Evolutionary conservation across 2,797 vertebrate genomes (phyloP).

Genomic region (Australoheros facetus): DNA sequence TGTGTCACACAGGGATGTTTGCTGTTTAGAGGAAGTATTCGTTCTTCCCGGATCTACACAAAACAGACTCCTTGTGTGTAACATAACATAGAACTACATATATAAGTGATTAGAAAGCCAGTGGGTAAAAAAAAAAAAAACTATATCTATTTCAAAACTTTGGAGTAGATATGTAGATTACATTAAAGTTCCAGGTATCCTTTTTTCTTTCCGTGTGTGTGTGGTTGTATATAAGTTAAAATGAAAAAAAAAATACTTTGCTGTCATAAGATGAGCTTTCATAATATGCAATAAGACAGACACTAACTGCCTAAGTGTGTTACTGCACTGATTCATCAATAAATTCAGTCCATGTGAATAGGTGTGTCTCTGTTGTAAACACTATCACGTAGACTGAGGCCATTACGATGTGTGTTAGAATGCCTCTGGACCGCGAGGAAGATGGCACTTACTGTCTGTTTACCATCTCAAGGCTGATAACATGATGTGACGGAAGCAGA

Average conservation of each 20-base stretch:
- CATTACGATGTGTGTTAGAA: conserved; percentile 62
- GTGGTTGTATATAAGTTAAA: conserved; percentile 11
- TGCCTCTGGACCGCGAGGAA: conserved; percentile 64
- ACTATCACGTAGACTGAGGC: conserved; percentile 48
- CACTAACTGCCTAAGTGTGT: conserved; percentile 45
- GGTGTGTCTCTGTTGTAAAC: conserved; percentile 62
- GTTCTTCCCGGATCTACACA: conserved; percentile 14
- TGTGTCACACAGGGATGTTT: conserved; percentile 42
- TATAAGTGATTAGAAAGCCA: background rate
- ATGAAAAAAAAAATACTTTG: conserved; percentile 12
- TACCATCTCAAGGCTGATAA: conserved; percentile 75
- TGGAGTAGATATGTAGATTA: background rate
- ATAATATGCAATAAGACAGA: conserved; percentile 39
- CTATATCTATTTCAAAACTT: background rate
- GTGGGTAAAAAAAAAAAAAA: background rate
- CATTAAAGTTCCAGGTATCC: background rate
- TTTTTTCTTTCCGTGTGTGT: background rate
- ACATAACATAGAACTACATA: background rate
- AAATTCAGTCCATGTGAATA: conserved; percentile 59
- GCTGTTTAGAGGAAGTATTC: conserved; percentile 21
- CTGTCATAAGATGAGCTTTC: conserved; percentile 43
- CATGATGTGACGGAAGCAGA: conserved; percentile 72
- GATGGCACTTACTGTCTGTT: conserved; percentile 75
- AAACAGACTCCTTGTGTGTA: conserved; percentile 4
- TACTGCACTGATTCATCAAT: conserved; percentile 36